phyloP scores from a whole-genome alignment of 2,797 vertebrate species.

The Pitangus sulphuratus region DNA sequence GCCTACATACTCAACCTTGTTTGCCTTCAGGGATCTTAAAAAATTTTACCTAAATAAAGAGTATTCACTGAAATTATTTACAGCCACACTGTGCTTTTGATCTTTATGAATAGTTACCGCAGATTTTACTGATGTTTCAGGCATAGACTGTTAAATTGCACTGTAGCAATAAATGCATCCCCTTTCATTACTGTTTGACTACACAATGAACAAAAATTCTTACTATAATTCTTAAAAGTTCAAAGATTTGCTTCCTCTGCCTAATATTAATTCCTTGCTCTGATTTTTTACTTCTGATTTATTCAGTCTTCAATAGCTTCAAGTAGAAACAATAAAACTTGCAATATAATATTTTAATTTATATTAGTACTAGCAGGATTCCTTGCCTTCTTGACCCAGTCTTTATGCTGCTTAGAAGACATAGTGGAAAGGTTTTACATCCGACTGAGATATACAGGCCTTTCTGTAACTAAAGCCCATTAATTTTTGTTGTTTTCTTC shows the following conservation, averaged over 20 bases:
- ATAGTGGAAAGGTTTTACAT: background rate
- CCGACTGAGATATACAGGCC: background rate
- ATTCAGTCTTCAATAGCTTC: background rate
- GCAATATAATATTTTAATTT: background rate
- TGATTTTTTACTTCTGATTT: background rate
- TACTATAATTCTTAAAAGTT: background rate
- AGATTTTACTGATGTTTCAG: slow-evolving; percentile 11
- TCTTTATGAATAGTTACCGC: background rate
- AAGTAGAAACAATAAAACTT: background rate
- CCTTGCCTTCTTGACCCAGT: background rate
- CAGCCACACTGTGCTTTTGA: slow-evolving; percentile 8
- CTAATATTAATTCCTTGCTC: background rate
- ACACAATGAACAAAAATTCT: background rate
- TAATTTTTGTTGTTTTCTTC: background rate
- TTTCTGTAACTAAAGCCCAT: background rate
- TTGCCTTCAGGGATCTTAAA: background rate
- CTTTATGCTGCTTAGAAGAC: background rate
- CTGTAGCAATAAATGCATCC: background rate
- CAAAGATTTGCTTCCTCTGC: background rate
- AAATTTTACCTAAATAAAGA: background rate
- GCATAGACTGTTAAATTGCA: background rate
- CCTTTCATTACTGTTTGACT: background rate
- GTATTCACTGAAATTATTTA: slow-evolving; percentile 19
- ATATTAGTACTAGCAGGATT: background rate
- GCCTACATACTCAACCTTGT: background rate